Percentiles rank a stretch among this genome's conserved stretches.
phyloP scores from a whole-genome alignment of 2,888 invertebrate species.

The Tachystola acroxantha region DNA sequence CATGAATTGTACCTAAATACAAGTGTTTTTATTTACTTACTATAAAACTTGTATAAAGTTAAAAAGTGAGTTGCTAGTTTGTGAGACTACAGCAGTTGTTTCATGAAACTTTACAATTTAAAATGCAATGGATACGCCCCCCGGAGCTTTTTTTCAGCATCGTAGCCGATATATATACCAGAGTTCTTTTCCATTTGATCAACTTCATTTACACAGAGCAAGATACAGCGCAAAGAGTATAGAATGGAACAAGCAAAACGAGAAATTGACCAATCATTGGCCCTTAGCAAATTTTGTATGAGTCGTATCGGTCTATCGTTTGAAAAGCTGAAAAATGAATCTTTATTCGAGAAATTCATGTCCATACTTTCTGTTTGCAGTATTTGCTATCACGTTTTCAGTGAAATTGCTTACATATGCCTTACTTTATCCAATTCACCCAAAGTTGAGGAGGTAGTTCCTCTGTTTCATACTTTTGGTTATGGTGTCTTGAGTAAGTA shows the following conservation, averaged over 20 bases:
- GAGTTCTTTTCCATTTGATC: not conserved
- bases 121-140: conserved; percentile 5
- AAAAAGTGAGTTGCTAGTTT: too few relatives aligned
- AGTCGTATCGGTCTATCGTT: conserved; percentile 32
- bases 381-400: conserved; percentile 43
- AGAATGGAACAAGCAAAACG: conserved; percentile 20
- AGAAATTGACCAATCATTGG: conserved; percentile 33
- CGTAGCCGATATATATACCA: too few relatives aligned
- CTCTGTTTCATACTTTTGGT: conserved; percentile 66
- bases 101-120: too few relatives aligned
- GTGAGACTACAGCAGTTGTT: too few relatives aligned
- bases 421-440: conserved; percentile 61
- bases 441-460: conserved; percentile 64
- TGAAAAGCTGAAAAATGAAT: conserved; percentile 16
- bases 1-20: too few relatives aligned
- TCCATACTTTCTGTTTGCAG: conserved; percentile 25
- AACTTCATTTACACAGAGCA: not conserved
- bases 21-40: too few relatives aligned
- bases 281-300: conserved; percentile 31
- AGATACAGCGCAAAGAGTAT: conserved; percentile 7
- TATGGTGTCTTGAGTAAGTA: conserved; percentile 66
- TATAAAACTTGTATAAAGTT: too few relatives aligned
- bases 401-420: conserved; percentile 58
- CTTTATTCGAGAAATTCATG: conserved; percentile 23
- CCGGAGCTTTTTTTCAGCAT: too few relatives aligned